These are phyloP conservation scores for Bellardia pandia DNA, from an alignment of 2,888 invertebrate species.

Conservation along the genomic window DNA sequence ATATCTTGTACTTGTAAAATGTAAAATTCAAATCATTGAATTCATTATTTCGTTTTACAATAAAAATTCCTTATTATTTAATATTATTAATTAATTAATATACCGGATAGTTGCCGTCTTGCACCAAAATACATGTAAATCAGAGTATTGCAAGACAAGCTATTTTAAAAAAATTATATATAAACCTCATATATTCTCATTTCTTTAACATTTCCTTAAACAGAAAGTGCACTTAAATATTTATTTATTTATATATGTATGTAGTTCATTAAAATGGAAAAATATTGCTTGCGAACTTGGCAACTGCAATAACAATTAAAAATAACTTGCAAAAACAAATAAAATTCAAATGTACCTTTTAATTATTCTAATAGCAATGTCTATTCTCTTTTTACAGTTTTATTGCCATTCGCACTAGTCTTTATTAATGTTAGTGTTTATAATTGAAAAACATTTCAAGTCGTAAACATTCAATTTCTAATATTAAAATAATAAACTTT, in stretches of 20 bases:
- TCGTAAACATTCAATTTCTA: constrained; percentile 59
- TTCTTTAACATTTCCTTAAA: too few species aligned
- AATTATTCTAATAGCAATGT: constrained; percentile 55
- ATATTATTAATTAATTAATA: too few species aligned
- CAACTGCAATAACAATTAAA: constrained; percentile 34
- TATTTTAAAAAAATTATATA: too few species aligned
- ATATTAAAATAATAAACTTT: constrained; percentile 54
- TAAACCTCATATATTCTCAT: too few species aligned
- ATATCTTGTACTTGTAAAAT: too few species aligned
- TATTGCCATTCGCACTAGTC: not conserved
- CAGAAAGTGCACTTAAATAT: not conserved
- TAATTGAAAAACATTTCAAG: constrained; percentile 49
- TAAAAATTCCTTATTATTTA: too few species aligned
- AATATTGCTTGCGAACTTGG: constrained; percentile 2
- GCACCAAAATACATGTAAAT: too few species aligned
- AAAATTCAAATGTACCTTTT: constrained; percentile 40
- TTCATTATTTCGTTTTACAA: too few species aligned
- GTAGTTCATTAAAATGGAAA: not conserved
- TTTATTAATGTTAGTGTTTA: constrained; percentile 9
- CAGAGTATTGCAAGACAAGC: too few species aligned
- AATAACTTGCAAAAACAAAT: not conserved
- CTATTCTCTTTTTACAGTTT: not conserved
- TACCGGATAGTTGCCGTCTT: too few species aligned
- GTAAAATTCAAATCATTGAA: too few species aligned
- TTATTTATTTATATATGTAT: too few species aligned